phyloP scores from a whole-genome alignment of 2,888 invertebrate species.

The Zele albiditarsus region DNA sequence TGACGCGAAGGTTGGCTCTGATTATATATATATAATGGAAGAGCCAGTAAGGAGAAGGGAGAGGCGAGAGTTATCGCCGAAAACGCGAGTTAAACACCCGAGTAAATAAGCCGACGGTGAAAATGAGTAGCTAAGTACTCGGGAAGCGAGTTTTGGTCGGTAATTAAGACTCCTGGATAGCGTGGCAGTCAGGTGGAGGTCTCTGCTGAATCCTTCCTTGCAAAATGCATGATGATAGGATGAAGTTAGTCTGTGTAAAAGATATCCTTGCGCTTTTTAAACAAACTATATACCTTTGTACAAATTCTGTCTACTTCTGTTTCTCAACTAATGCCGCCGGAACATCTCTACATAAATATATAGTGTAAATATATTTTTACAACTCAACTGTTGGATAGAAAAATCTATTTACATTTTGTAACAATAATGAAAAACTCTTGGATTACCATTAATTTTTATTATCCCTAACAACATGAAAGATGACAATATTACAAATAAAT shows the following conservation, averaged over 20 bases:
- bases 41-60: slow-evolving; percentile 42
- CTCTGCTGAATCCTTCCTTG: slow-evolving; percentile 26
- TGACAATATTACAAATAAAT: no score
- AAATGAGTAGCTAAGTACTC: slow-evolving; percentile 53
- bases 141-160: slow-evolving; percentile 44
- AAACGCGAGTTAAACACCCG: slow-evolving; percentile 61
- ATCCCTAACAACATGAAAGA: no score
- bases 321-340: not conserved
- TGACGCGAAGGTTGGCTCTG: not conserved
- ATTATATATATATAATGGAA: slow-evolving; percentile 20
- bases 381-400: not conserved
- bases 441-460: no score
- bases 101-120: slow-evolving; percentile 55
- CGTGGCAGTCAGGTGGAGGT: slow-evolving; percentile 30
- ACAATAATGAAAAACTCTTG: no score
- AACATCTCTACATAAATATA: not conserved
- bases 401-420: no score
- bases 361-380: not conserved
- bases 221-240: not conserved
- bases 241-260: slow-evolving; percentile 8
- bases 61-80: slow-evolving; percentile 45
- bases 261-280: not conserved
- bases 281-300: not conserved
- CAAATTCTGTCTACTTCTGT: not conserved
- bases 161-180: slow-evolving; percentile 49